A percentile compares a stretch with the other conserved stretches of the same genome.
Evolutionary conservation across 2,797 vertebrate genomes (phyloP).

Genomic region (Urocyon cinereoargenteus): DNA sequence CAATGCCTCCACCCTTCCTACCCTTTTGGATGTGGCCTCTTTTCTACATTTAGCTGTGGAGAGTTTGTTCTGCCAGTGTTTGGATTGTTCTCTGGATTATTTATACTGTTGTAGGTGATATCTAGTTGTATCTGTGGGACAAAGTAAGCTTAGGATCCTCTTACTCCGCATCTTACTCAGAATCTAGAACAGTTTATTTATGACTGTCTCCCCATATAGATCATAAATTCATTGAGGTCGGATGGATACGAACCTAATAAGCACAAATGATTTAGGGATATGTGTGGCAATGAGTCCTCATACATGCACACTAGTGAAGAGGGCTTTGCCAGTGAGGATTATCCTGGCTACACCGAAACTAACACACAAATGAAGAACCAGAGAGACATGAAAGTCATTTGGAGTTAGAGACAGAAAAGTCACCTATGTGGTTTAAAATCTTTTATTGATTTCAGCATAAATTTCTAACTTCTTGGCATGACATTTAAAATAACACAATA

Average conservation of each 20-base stretch:
- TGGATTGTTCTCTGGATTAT: background rate
- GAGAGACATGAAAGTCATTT: background rate
- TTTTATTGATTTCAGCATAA: background rate
- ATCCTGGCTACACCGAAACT: background rate
- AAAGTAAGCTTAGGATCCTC: background rate
- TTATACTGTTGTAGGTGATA: background rate
- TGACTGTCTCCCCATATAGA: background rate
- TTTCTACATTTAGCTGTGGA: background rate
- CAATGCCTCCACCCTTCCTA: background rate
- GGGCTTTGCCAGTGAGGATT: background rate
- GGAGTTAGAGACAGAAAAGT: background rate
- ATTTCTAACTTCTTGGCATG: background rate
- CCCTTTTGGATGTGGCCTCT: background rate
- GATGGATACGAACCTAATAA: background rate
- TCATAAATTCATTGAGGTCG: background rate
- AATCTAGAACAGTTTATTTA: background rate
- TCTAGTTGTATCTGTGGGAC: background rate
- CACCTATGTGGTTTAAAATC: background rate
- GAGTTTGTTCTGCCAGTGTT: background rate
- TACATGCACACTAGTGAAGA: background rate
- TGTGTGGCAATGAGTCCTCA: background rate
- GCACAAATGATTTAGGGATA: background rate
- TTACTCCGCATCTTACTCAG: background rate
- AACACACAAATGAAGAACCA: background rate
- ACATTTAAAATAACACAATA: constrained; percentile 35